Conservation (phyloP, 2,888 invertebrate species). For the Salpingus planirostris region DNA sequence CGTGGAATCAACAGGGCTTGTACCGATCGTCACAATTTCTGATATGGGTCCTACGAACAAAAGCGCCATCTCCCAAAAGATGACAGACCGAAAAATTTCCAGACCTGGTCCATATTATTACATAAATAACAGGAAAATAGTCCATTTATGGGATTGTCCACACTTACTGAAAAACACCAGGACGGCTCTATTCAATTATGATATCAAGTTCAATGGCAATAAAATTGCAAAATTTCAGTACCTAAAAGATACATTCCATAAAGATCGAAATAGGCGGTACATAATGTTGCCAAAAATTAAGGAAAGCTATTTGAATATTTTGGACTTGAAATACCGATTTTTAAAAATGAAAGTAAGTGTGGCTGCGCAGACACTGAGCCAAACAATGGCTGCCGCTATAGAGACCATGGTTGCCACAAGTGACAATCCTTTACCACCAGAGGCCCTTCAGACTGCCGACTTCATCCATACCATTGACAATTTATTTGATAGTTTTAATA, state of each 20-base stretch:
- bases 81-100: too few species aligned
- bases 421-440: slow-evolving; percentile 1
- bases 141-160: slow-evolving; percentile 1
- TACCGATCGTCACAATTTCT: background rate
- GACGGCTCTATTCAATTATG: background rate
- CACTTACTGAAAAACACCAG: slow-evolving; percentile 1
- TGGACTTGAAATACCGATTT: background rate
- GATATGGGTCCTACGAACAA: background rate
- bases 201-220: slow-evolving; percentile 1
- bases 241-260: slow-evolving; percentile 1
- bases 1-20: background rate
- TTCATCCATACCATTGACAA: slow-evolving; percentile 1
- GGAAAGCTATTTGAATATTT: background rate
- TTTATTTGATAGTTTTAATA: slow-evolving; percentile 3
- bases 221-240: slow-evolving; percentile 2
- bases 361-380: slow-evolving; percentile 2
- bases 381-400: slow-evolving; percentile 1
- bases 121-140: background rate
- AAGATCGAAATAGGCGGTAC: slow-evolving; percentile 1
- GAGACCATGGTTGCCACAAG: slow-evolving; percentile 1
- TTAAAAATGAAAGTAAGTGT: slow-evolving; percentile 1
- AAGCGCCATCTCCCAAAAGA: too few species aligned
- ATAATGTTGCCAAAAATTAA: slow-evolving; percentile 1
- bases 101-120: too few species aligned
- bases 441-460: slow-evolving; percentile 1